A percentile compares a stretch with the other conserved stretches of the same genome.
phyloP scores from a whole-genome alignment of 2,113 vertebrate genomes.

The Leptobrachium leishanense region DNA sequence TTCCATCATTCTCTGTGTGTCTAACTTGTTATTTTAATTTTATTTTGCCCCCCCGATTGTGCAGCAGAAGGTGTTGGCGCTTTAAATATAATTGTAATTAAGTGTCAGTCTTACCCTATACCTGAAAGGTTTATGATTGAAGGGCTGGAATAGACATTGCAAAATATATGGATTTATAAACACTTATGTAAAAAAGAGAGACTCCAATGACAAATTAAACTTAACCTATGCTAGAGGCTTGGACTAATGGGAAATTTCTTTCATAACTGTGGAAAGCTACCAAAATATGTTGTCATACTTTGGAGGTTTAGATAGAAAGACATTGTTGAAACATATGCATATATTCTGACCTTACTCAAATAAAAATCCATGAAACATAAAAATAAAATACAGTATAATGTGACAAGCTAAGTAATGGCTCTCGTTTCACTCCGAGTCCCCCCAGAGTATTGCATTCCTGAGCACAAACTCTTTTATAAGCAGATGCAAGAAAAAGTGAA shows the following conservation, averaged over 20 bases:
- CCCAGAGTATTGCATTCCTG: conserved; percentile 50
- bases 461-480: conserved; percentile 34
- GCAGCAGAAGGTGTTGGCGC: too few species aligned
- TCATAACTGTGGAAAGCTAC: conserved; percentile 33
- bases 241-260: neutral
- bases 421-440: conserved; percentile 50
- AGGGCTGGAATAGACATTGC: too few species aligned
- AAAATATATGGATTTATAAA: too few species aligned
- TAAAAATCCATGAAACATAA: neutral
- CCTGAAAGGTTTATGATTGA: too few species aligned
- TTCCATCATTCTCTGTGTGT: too few species aligned
- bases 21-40: too few species aligned
- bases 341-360: conserved; percentile 36
- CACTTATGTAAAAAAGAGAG: too few species aligned
- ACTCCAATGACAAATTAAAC: too few species aligned
- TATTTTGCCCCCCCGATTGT: too few species aligned
- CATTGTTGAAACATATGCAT: conserved; percentile 36
- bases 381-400: conserved; percentile 45
- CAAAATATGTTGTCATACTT: conserved; percentile 16
- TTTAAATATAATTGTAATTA: too few species aligned
- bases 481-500: conserved; percentile 27
- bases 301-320: too few species aligned
- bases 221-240: neutral
- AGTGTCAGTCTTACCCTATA: too few species aligned
- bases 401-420: conserved; percentile 33